These are phyloP conservation scores for Galerucella nymphaeae DNA, from an alignment of 2,888 invertebrate genomes.

Conservation along the genomic window DNA sequence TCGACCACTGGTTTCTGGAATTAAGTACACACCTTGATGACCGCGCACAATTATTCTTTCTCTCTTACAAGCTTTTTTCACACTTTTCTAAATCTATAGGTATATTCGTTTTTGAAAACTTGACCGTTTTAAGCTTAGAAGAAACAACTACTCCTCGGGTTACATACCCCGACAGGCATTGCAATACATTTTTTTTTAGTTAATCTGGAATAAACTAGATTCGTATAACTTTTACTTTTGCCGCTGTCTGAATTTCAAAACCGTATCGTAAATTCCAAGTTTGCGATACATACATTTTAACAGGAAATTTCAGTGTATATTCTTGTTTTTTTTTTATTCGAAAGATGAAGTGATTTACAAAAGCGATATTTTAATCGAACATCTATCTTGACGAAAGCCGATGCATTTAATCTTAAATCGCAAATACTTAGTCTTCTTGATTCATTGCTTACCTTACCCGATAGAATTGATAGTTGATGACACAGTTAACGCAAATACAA, in stretches of 20 bases:
- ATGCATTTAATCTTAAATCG: slow-evolving; percentile 27
- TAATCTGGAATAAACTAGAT: neutral
- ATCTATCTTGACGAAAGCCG: slow-evolving; percentile 18
- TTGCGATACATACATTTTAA: neutral
- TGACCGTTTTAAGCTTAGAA: too few species aligned
- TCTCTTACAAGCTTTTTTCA: too few species aligned
- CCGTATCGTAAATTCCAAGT: neutral
- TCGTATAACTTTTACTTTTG: slow-evolving; percentile 1
- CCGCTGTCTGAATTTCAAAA: neutral
- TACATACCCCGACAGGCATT: too few species aligned
- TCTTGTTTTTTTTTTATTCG: slow-evolving; percentile 3
- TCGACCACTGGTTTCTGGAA: too few species aligned
- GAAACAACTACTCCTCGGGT: too few species aligned
- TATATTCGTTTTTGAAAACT: too few species aligned
- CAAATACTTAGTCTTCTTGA: slow-evolving; percentile 26
- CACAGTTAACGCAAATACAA: slow-evolving; percentile 27
- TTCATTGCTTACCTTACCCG: slow-evolving; percentile 19
- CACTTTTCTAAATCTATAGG: too few species aligned
- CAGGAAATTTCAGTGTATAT: slow-evolving; percentile 1
- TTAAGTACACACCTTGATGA: too few species aligned
- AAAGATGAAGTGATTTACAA: slow-evolving; percentile 13
- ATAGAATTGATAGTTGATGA: slow-evolving; percentile 16
- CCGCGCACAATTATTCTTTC: too few species aligned
- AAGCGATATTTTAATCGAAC: slow-evolving; percentile 8
- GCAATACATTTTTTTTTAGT: too few species aligned